Evolutionary conservation across 1,140 invertebrate species (phyloP).

Genomic region (Sitobion miscanthi): DNA sequence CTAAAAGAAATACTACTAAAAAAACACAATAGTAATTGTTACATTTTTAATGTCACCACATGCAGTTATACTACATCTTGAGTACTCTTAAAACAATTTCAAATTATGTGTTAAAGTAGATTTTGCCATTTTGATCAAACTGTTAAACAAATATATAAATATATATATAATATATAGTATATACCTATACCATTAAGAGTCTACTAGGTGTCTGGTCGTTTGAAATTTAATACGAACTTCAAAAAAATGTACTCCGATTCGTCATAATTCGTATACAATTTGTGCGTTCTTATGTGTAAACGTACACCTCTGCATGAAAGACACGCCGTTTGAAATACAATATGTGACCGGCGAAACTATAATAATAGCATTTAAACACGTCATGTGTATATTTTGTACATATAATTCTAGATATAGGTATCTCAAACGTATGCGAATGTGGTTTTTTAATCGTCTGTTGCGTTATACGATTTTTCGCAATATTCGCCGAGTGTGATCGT

Average conservation of each 20-base stretch:
- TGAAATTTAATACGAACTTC: neutral
- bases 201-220: neutral
- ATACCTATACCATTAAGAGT: neutral
- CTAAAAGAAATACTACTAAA: neutral
- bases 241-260: neutral
- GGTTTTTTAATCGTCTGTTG: neutral
- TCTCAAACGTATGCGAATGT: neutral
- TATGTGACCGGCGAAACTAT: neutral
- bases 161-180: neutral
- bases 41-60: neutral
- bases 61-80: neutral
- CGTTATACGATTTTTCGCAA: neutral
- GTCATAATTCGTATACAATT: constrained; percentile 20
- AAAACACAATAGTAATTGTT: neutral
- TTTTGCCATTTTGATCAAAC: neutral
- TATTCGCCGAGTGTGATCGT: neutral
- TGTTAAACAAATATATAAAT: neutral
- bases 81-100: neutral
- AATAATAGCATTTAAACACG: constrained; percentile 16
- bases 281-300: neutral
- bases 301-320: neutral
- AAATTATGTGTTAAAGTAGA: neutral
- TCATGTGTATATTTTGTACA: neutral
- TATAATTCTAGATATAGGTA: neutral
- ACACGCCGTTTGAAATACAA: constrained; percentile 23